Percentiles rank a stretch among this genome's conserved stretches.
Conservation (phyloP, 2,888 invertebrate genomes). For the Portevinia maculata region DNA sequence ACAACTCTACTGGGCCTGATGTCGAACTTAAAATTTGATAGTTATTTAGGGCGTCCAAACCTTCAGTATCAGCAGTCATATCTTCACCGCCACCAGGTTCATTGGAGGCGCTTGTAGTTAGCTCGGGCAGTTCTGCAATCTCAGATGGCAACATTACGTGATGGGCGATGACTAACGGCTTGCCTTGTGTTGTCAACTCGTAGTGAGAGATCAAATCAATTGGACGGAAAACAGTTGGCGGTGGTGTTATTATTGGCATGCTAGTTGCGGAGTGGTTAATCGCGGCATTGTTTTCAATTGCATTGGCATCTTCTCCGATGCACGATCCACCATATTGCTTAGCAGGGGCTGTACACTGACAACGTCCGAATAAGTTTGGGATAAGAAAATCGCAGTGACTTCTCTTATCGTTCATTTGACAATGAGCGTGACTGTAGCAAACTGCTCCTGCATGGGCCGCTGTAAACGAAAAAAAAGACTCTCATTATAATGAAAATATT, state of each 20-base stretch:
- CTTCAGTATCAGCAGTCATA: conserved; percentile 45
- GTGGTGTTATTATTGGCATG: conserved; percentile 74
- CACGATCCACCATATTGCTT: conserved; percentile 87
- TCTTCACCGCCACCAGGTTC: conserved; percentile 59
- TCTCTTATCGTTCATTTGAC: conserved; percentile 91
- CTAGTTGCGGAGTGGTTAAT: conserved; percentile 70
- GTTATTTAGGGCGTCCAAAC: conserved; percentile 20
- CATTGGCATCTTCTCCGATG: conserved; percentile 79
- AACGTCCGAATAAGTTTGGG: conserved; percentile 94
- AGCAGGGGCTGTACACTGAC: conserved; percentile 89
- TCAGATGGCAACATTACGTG: conserved; percentile 23
- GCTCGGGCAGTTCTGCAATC: conserved; percentile 26
- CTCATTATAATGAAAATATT: too few species aligned
- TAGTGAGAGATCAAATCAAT: conserved; percentile 69
- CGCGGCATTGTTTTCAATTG: conserved; percentile 69
- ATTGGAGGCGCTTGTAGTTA: conserved; percentile 32
- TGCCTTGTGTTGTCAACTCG: conserved; percentile 59
- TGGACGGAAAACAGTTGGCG: conserved; percentile 67
- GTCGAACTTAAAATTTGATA: conserved; percentile 48
- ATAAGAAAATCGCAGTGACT: conserved; percentile 95
- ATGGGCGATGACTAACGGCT: conserved; percentile 39
- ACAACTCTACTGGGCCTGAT: conserved; percentile 12
- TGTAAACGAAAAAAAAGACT: conserved; percentile 83
- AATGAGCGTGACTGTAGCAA: conserved; percentile 95
- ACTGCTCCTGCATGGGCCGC: conserved; percentile 93